A percentile compares a stretch with the other conserved stretches of the same genome.
Evolutionary conservation across 2,888 invertebrate species (phyloP).

Genomic region (Aleiodes alternator): DNA sequence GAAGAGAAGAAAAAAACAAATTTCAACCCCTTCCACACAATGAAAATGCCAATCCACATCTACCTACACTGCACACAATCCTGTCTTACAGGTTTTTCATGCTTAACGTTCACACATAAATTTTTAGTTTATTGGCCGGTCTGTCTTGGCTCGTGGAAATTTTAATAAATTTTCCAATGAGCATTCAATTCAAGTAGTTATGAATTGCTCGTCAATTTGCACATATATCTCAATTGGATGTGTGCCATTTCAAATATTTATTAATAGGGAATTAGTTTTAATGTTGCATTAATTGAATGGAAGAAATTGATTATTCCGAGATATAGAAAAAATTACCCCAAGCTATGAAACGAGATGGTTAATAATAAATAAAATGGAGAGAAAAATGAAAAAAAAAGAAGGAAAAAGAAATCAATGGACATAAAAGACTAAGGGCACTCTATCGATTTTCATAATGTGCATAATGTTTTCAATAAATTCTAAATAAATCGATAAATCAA

Average conservation of each 20-base stretch:
- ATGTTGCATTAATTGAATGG: too few relatives aligned
- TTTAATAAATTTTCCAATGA: not conserved
- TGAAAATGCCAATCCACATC: constrained; percentile 43
- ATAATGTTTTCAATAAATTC: constrained; percentile 1
- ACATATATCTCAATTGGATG: too few relatives aligned
- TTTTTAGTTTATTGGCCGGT: constrained; percentile 14
- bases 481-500: not conserved
- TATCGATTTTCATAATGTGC: constrained; percentile 35
- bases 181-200: too few relatives aligned
- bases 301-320: too few relatives aligned
- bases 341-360: too few relatives aligned
- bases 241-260: too few relatives aligned
- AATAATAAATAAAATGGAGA: constrained; percentile 35
- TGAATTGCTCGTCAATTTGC: too few relatives aligned
- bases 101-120: constrained; percentile 6
- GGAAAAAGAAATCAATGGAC: constrained; percentile 24
- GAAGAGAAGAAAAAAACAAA: not conserved
- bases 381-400: too few relatives aligned
- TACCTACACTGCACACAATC: constrained; percentile 30
- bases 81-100: not conserved
- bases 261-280: too few relatives aligned
- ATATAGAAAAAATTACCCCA: too few relatives aligned
- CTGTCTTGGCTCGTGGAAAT: not conserved
- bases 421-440: constrained; percentile 39
- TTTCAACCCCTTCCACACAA: not conserved